Conservation (phyloP, 2,797 vertebrate species). For the Octomys mimax region DNA sequence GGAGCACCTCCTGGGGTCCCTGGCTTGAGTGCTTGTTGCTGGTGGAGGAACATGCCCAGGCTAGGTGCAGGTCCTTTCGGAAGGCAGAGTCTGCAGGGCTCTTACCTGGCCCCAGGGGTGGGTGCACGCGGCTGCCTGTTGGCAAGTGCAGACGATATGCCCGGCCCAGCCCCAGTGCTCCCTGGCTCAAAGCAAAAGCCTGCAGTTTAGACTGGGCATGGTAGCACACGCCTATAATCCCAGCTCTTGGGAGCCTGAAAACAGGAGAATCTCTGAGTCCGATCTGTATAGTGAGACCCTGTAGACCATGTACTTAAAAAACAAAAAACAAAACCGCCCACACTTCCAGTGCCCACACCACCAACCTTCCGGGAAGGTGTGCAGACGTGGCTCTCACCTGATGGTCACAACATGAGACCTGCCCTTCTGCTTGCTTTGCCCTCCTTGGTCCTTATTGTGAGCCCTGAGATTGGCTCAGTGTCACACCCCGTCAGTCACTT, state of each 20-base stretch:
- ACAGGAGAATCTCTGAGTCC: no score
- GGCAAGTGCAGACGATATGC: no score
- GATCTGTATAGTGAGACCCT: no score
- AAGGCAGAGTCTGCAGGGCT: background rate
- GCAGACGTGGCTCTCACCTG: accelerated
- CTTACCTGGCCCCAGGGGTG: background rate
- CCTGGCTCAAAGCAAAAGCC: no score
- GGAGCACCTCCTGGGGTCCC: accelerated
- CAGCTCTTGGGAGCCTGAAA: no score
- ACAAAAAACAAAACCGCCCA: no score
- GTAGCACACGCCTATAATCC: no score
- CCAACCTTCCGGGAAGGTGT: accelerated
- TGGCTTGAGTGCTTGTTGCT: background rate
- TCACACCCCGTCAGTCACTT: background rate
- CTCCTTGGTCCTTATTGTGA: background rate
- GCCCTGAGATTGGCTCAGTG: background rate
- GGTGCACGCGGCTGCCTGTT: background rate
- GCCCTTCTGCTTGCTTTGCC: background rate
- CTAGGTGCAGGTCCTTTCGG: background rate
- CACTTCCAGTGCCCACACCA: background rate
- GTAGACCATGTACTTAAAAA: no score
- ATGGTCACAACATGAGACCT: accelerated
- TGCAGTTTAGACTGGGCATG: no score
- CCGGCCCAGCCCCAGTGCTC: accelerated
- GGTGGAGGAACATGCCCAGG: background rate